These are phyloP conservation scores for Otus sunia DNA, from an alignment of 2,113 vertebrate species.

Conservation along the genomic window DNA sequence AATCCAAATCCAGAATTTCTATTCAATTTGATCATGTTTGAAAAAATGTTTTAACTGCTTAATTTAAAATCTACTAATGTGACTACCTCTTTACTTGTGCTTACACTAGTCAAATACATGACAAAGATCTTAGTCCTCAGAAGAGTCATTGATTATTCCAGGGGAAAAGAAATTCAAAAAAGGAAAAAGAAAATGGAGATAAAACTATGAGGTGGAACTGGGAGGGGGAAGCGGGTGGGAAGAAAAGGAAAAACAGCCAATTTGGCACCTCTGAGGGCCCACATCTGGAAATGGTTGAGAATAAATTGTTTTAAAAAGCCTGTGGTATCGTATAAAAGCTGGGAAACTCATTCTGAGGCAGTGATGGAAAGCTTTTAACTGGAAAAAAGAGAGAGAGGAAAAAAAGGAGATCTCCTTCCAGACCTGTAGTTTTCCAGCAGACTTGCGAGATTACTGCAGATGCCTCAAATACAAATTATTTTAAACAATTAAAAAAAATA, in stretches of 20 bases:
- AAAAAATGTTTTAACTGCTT: neutral
- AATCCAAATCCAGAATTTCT: neutral
- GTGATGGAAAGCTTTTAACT: conserved; percentile 26
- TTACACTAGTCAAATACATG: neutral
- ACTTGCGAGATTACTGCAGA: neutral
- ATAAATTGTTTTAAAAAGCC: conserved; percentile 41
- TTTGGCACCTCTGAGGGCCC: neutral
- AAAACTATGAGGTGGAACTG: neutral
- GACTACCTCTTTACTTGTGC: neutral
- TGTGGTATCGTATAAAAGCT: conserved; percentile 15
- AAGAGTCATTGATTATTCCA: neutral
- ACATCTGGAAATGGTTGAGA: conserved; percentile 7
- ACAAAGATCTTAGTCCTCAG: neutral
- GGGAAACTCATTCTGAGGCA: conserved; percentile 5
- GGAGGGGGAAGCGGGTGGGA: neutral
- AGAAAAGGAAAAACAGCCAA: neutral
- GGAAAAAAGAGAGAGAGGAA: neutral
- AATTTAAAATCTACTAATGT: neutral
- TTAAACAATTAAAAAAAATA: neutral
- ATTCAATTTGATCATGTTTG: neutral
- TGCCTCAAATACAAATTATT: neutral
- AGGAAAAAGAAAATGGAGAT: neutral
- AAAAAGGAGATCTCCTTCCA: neutral
- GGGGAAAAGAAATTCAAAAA: neutral
- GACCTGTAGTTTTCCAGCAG: neutral